Base-by-base conservation (phyloP, 2,797 vertebrate species). In the Danio albolineatus region DNA sequence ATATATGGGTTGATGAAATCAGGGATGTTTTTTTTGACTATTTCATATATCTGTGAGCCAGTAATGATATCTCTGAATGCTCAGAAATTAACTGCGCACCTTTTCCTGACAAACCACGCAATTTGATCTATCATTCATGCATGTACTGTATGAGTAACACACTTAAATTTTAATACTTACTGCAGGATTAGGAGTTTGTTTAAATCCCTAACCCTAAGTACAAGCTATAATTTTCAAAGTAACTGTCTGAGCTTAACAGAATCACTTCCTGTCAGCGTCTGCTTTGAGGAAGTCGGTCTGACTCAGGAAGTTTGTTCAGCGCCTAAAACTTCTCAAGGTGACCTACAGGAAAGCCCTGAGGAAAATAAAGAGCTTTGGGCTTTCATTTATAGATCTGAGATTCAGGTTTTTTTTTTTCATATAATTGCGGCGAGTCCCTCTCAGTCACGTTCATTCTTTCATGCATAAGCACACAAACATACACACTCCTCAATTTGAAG, bases 391-490 rank as follows among this genome's bases (percentile, higher is more conserved):
- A 43, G 43, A 21, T 59, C 19, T 61, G 46, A 59, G 44, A 69
- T 80, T 67, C 7, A 2, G 44, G 46, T 36, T 77, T 67, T 77
- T 46, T 36, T 77, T 67, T 77, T 59, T 38, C 6, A n/a, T 57
- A 19, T 49, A 67, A 67, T 77, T 80, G 61, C 16, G 4, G 44
- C 0, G 16, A 61, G 21, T 76, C 10, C 7, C 64, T 74, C 71
- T 69, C 56, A 28, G 43, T 72, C 57, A 43, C 28, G 3, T 53
- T 69, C 59, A 6, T 21, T 65, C 39, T 53, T 72, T 38, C 49
- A 19, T 51, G 54, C 56, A 81, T 66, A 78, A 56, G 46, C 53
- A 62, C 70, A 53, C 46, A 76, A 74, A 72, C 36, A 71, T 10
- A 21, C 36, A 10, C 53, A 12, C 5, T 10, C 10, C 14, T 64